These are phyloP conservation scores for Drosophila navojoa DNA, from an alignment of 1,140 invertebrate genomes.

Conservation along the genomic window DNA sequence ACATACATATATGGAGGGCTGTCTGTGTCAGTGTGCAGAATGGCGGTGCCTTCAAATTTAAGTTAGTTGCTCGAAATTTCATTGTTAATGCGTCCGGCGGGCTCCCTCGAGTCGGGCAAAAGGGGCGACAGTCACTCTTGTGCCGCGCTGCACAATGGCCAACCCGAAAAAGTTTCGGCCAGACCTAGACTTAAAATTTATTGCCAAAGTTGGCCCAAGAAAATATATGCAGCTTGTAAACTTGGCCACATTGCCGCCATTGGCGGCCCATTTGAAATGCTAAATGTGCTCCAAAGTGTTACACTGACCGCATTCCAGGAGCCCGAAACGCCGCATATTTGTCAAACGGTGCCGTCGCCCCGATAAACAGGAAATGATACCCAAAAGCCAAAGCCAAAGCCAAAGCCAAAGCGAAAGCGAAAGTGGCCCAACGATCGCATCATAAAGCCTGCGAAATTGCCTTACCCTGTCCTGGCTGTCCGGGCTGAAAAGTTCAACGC, in stretches of 20 bases:
- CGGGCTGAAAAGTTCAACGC: conserved; percentile 33
- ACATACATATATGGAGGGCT: no score
- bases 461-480: conserved; percentile 48
- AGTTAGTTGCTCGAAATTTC: conserved; percentile 74
- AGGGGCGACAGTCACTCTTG: conserved; percentile 33
- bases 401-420: conserved; percentile 5
- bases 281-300: conserved; percentile 62
- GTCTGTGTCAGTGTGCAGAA: not conserved
- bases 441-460: conserved; percentile 70
- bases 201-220: conserved; percentile 68
- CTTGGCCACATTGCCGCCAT: conserved; percentile 46
- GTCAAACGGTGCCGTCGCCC: conserved; percentile 53
- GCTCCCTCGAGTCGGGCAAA: not conserved
- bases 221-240: conserved; percentile 55
- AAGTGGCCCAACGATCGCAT: conserved; percentile 60
- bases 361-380: conserved; percentile 75
- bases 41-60: conserved; percentile 50
- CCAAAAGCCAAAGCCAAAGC: conserved; percentile 37
- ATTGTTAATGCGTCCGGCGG: conserved; percentile 59
- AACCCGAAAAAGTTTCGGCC: conserved; percentile 52
- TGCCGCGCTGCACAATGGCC: conserved; percentile 22
- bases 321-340: conserved; percentile 69
- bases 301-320: conserved; percentile 75
- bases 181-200: conserved; percentile 70
- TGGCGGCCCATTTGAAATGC: conserved; percentile 55